Conservation (phyloP, 2,113 vertebrate genomes). For the Pterocles burchelli region DNA sequence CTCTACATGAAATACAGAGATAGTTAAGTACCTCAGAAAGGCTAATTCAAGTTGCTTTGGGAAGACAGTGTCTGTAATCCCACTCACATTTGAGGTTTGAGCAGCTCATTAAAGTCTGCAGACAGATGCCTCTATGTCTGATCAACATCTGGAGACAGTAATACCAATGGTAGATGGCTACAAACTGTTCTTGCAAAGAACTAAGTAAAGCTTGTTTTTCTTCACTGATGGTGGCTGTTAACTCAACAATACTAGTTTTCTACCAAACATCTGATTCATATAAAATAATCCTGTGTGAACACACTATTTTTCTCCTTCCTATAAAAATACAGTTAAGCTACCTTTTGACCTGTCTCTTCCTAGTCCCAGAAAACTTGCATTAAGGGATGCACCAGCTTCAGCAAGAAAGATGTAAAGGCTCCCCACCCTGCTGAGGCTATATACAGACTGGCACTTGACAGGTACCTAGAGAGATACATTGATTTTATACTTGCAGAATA, state of each 20-base stretch:
- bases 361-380: not conserved
- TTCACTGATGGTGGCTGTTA: not conserved
- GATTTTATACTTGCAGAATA: not conserved
- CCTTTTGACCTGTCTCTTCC: not conserved
- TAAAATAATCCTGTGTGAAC: not conserved
- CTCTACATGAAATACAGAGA: not conserved
- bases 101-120: not conserved
- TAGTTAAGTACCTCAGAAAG: not conserved
- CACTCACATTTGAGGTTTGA: not conserved
- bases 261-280: not conserved
- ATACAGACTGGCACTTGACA: not conserved
- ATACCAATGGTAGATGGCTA: not conserved
- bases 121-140: not conserved
- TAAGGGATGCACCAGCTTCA: not conserved
- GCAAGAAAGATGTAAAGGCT: not conserved
- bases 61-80: not conserved
- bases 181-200: not conserved
- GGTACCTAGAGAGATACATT: not conserved
- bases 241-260: not conserved
- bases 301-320: not conserved
- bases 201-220: not conserved
- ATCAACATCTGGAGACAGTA: not conserved
- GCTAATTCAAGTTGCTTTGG: not conserved
- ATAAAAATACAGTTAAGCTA: not conserved
- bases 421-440: not conserved